Evolutionary conservation across 2,113 vertebrate genomes (phyloP), one percentile per base, ranked within the genome.

Genomic region (Daubentonia madagascariensis): DNA sequence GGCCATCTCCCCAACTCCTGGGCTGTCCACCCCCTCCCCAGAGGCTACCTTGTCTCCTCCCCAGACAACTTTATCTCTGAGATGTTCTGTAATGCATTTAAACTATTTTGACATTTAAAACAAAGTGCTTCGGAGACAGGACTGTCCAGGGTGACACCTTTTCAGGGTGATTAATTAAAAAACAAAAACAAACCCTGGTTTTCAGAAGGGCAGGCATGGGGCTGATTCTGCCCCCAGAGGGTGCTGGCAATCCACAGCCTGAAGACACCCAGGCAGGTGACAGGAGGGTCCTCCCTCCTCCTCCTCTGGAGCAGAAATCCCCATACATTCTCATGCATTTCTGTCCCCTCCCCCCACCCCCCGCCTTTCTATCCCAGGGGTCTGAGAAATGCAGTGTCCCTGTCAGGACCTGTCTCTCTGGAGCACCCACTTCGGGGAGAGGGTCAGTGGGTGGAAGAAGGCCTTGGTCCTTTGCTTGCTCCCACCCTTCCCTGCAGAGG

Each of bases 321-420:
- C n/a, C n/a, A n/a, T n/a, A n/a, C n/a, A n/a, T n/a, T n/a, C n/a
- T n/a, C n/a, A n/a, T n/a, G n/a, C n/a, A n/a, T n/a, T n/a, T n/a
- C n/a, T n/a, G n/a, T n/a, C 35, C 23, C 8, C 35, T 25, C 6
- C 2, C 20, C 8, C 35, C n/a, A 9, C 2, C 20, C 25, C 16
- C 59, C 61, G 17, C 48, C n/a, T 12, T 83, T 68, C 18, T 10
- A 5, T 11, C 20, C 35, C 35, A 8, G 11, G 63, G 16, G 37
- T 5, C 14, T 16, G 25, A 45, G 43, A 30, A 52, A 20, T 0
- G 20, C 54, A 1, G 7, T 32, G 48, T 85, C 28, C 28, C 37
- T 9, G 14, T 17, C 1, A 1, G 40, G 5, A 25, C 2, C 54
- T 40, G 17, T 32, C 30, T 32, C 12, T 50, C 18, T 45, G 9